A percentile compares a stretch with the other conserved stretches of the same genome.
Evolutionary conservation across 2,888 invertebrate genomes (phyloP).

Genomic region (Hydrotaea cyrtoneurina): DNA sequence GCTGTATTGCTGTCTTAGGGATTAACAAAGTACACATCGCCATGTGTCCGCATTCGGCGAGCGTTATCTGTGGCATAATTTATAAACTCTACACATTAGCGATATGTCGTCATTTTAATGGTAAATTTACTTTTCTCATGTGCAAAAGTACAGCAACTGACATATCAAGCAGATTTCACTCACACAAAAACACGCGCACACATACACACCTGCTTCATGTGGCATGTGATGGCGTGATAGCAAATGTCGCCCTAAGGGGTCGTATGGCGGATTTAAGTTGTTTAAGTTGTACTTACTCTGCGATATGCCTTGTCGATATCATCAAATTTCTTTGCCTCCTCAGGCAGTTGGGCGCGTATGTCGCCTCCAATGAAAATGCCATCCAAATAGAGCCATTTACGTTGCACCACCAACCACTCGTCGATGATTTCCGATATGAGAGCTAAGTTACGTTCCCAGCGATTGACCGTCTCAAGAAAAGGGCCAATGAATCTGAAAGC

Average conservation of each 20-base stretch:
- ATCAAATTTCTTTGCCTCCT: slow-evolving; percentile 95
- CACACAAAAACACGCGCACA: neutral
- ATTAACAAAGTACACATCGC: too few species aligned
- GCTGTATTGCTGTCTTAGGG: too few species aligned
- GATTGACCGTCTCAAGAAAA: slow-evolving; percentile 90
- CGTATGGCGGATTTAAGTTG: neutral
- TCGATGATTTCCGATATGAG: slow-evolving; percentile 92
- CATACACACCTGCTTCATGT: neutral
- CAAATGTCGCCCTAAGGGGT: neutral
- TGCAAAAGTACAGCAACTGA: neutral
- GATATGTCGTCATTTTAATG: slow-evolving; percentile 11
- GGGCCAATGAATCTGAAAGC: slow-evolving; percentile 90
- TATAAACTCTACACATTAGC: slow-evolving; percentile 15
- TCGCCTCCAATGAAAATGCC: slow-evolving; percentile 96
- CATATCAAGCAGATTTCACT: neutral
- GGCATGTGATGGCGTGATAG: neutral
- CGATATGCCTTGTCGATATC: slow-evolving; percentile 91
- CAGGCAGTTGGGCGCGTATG: slow-evolving; percentile 91
- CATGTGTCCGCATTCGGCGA: neutral
- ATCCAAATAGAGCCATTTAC: slow-evolving; percentile 95
- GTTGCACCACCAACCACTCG: slow-evolving; percentile 92
- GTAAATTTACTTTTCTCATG: slow-evolving; percentile 12
- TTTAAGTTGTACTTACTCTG: slow-evolving; percentile 82
- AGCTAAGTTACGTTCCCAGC: slow-evolving; percentile 91
- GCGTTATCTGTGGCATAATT: neutral